These are phyloP conservation scores for Lasioglossum calceatum DNA, from an alignment of 2,888 invertebrate species.

Conservation along the genomic window DNA sequence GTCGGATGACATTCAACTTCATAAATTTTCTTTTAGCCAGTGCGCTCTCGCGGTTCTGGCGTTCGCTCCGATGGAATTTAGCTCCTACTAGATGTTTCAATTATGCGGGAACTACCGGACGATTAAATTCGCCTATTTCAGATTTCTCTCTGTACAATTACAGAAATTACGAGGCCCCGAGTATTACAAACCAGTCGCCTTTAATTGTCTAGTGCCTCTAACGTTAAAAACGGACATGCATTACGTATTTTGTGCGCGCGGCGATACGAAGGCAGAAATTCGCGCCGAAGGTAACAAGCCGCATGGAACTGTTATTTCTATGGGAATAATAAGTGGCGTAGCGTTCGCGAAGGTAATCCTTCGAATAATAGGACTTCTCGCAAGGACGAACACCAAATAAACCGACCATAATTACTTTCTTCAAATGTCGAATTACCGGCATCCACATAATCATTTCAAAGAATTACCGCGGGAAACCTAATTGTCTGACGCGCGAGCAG, in stretches of 20 bases:
- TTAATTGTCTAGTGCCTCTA: neutral
- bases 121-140: neutral
- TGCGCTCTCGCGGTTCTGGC: neutral
- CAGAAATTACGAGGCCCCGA: constrained; percentile 2
- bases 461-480: constrained; percentile 56
- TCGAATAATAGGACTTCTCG: neutral
- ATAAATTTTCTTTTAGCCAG: constrained; percentile 8
- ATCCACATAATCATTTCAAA: constrained; percentile 52
- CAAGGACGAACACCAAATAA: constrained; percentile 29
- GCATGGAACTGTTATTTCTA: neutral
- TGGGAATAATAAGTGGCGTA: neutral
- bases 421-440: constrained; percentile 50
- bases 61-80: neutral
- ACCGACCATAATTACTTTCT: constrained; percentile 33
- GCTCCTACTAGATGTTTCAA: neutral
- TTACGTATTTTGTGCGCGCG: neutral
- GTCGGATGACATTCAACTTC: neutral
- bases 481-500: constrained; percentile 53
- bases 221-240: neutral
- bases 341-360: neutral
- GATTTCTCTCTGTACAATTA: neutral
- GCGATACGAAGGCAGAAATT: neutral
- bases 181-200: neutral
- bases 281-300: neutral
- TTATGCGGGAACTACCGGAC: neutral